phyloP scores from a whole-genome alignment of 2,113 vertebrate species.

The Cettia cetti region DNA sequence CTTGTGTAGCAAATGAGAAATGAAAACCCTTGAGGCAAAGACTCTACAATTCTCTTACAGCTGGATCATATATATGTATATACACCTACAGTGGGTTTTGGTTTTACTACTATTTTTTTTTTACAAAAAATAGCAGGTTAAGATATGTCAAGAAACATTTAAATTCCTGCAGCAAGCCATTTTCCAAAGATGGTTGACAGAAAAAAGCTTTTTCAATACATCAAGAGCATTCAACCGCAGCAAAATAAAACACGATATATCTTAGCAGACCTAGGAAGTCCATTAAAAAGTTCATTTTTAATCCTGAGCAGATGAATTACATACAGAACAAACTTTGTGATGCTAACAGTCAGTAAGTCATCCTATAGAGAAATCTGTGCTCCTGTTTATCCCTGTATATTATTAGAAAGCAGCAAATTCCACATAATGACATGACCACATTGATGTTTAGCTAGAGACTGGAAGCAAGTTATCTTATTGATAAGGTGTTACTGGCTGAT shows the following conservation, averaged over 20 bases:
- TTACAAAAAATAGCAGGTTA: background rate
- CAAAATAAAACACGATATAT: background rate
- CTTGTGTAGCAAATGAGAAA: background rate
- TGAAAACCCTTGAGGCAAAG: background rate
- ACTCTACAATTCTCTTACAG: background rate
- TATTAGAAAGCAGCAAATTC: background rate
- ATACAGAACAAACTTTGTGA: background rate
- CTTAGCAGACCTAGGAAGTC: background rate
- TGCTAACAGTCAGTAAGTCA: background rate
- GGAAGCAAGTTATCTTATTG: background rate
- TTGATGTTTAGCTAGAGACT: background rate
- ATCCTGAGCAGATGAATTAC: background rate
- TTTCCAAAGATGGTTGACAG: background rate
- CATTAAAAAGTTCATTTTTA: background rate
- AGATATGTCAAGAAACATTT: background rate
- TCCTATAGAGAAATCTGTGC: background rate
- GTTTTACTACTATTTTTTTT: background rate
- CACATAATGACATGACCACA: background rate
- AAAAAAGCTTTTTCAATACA: background rate
- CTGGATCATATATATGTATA: background rate
- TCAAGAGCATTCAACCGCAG: background rate
- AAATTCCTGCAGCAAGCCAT: background rate
- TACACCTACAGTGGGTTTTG: background rate
- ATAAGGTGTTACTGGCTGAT: background rate
- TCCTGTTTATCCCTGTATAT: background rate